Evolutionary conservation across 2,888 invertebrate species (phyloP).

Genomic region (Callyntrura sp.): DNA sequence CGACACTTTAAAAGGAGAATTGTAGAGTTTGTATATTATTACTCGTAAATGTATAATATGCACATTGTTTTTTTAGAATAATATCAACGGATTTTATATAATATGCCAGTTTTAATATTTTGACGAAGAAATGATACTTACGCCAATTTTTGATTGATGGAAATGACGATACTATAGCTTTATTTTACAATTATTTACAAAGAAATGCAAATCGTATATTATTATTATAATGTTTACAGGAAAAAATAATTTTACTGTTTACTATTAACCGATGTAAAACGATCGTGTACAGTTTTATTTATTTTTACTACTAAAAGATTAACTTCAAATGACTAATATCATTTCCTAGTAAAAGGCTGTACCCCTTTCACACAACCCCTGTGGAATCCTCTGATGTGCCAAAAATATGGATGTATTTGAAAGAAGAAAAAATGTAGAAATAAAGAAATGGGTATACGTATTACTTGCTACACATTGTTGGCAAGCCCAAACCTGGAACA

Average conservation of each 20-base stretch:
- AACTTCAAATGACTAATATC: conserved; percentile 12
- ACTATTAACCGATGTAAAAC: background rate
- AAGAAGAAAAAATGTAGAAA: background rate
- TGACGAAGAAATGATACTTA: background rate
- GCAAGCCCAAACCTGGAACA: no score
- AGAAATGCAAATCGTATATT: conserved; percentile 25
- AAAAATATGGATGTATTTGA: background rate
- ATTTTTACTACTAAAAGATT: conserved; percentile 8
- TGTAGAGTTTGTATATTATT: background rate
- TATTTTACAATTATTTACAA: conserved; percentile 14
- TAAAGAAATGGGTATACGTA: background rate
- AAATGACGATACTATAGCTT: conserved; percentile 1
- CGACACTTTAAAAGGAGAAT: background rate
- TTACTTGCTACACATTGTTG: no score
- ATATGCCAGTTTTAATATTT: background rate
- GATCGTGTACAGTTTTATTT: conserved; percentile 28
- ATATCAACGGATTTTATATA: background rate
- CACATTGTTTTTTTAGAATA: background rate
- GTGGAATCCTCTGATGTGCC: conserved; percentile 22
- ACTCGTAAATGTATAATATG: background rate
- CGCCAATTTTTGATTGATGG: background rate
- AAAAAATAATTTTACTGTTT: background rate
- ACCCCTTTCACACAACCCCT: background rate
- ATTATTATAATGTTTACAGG: background rate
- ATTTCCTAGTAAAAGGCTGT: background rate